Percentiles rank a stretch among this genome's conserved stretches.
Evolutionary conservation across 2,888 invertebrate species (phyloP).

Genomic region (Pachliopta kotzebuea): DNA sequence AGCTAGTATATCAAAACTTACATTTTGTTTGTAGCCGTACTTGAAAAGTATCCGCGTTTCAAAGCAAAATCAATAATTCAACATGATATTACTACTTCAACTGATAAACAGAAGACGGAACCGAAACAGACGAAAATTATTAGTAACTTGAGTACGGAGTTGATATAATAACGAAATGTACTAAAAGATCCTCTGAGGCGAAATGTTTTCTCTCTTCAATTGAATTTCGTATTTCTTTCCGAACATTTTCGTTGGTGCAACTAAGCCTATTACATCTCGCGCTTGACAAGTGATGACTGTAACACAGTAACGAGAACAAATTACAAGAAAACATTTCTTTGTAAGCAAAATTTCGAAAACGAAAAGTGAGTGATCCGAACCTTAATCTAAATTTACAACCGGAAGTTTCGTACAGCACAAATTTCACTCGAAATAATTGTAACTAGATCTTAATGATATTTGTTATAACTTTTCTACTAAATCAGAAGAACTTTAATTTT

Average conservation of each 20-base stretch:
- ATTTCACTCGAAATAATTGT: background rate
- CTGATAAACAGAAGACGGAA: background rate
- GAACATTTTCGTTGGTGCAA: background rate
- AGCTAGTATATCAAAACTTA: too few species aligned
- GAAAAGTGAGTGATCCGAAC: background rate
- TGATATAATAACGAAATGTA: constrained; percentile 11
- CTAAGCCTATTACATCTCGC: constrained; percentile 2
- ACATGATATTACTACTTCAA: background rate
- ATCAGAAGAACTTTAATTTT: too few species aligned
- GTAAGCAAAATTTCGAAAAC: background rate
- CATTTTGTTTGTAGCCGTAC: background rate
- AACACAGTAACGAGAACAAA: background rate
- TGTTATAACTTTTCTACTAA: too few species aligned
- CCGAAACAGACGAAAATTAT: constrained; percentile 1
- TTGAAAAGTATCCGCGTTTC: background rate
- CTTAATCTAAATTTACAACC: background rate
- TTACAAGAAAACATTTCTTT: constrained; percentile 2
- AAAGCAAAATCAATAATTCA: background rate
- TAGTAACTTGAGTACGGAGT: constrained; percentile 8
- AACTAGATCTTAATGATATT: too few species aligned
- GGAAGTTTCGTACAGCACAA: background rate
- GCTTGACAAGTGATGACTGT: constrained; percentile 1
- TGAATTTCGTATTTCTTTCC: background rate
- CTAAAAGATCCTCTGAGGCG: background rate
- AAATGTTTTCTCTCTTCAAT: constrained; percentile 4